Base-by-base conservation (phyloP, 37 sponge, comb jelly and placozoan genomes). In the Mnemiopsis leidyi region DNA sequence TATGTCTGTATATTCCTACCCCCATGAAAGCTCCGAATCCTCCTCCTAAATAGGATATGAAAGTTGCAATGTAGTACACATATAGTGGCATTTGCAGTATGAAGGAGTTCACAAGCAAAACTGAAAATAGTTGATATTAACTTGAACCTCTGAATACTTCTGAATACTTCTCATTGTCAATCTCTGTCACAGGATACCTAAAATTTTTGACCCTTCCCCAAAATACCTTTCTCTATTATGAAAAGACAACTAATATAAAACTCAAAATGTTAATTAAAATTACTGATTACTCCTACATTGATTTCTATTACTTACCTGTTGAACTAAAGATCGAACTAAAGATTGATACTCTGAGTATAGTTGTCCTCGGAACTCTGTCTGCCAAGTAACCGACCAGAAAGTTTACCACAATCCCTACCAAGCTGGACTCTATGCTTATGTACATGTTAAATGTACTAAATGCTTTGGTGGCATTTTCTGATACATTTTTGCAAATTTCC, bases 371-470 rank as follows among this genome's bases (percentile, higher is more conserved):
- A 31, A 77, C 79, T 36, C 79, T 77, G 36, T 77, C 79, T 31
- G 79, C 79, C 30, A 77, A 34, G 79, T 77, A 77, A 16, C 79
- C 79, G 9, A 77, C 32, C 18, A 77, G 20, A 1, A 77, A 3
- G 79, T 77, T 77, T 3, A 32, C 32, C 18, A 77, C 18, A 3
- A 77, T 77, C 20, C 79, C 79, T 13, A 77, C 79, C 21, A 32
- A 0, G 32, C 79, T 77, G 36, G 79, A 77, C 35, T 31, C 79
- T 32, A 77, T 77, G 21, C 79, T 32, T 3, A 77, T 34, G 20
- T 77, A 31, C 79, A 77, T 77, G 79, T 77, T 77, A 36, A 77
- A 77, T 0, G 32, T 34, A 77, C 79, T 77, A 5, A 77, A 26
- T 3, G 33, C 32, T 13, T 32, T 1, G 0, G 79, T 77, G 35